Base-by-base conservation (phyloP, 2,888 invertebrate species). In the Coenonympha arcania region DNA sequence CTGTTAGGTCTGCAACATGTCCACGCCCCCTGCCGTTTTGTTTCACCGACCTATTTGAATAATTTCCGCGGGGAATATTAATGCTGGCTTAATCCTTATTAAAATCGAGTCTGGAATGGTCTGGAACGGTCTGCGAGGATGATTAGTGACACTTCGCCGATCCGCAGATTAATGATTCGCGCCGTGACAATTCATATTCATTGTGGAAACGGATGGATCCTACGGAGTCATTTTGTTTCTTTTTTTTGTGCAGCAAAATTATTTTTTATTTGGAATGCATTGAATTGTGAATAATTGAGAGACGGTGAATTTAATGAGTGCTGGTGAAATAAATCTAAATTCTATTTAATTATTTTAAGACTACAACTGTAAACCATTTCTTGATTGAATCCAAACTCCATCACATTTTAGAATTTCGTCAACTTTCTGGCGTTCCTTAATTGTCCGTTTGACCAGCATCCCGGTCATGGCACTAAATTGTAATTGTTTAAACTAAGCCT, bases 51-150 rank as follows among this genome's bases (percentile, higher is more conserved):
- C 40, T 40, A 55, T 55, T 52, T 52, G 50, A 52, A 55, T 55
- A 55, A 55, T 55, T 55, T 55, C 55, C 34, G 47, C 39, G 41
- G 52, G 55, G 55, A 52, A 52, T 55, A 50, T 55, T 55, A 55
- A 55, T 52, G 50, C 33, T 26, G 37, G 36, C 47, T 48, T 24
- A 41, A 54, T 51, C 37, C 44, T 54, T 54, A 51, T 54, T 51
- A 54, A 48, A 54, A 54, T 51, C 13, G 16, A 41, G 51, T 54
- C 51, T 54, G 54, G 36, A 18, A 48, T 40, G 16, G 54, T 54
- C 44, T 54, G 54, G 36, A 16, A 48, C 36, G 16, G 54, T 54
- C 44, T 54, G 54, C 30, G 13, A 48, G 48, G 16, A 41, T 45
- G 54, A 54, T 51, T 48, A 54, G 54, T 51, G 51, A 54, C 54